Base-by-base conservation (phyloP, 2,797 vertebrate genomes). In the Pitangus sulphuratus region DNA sequence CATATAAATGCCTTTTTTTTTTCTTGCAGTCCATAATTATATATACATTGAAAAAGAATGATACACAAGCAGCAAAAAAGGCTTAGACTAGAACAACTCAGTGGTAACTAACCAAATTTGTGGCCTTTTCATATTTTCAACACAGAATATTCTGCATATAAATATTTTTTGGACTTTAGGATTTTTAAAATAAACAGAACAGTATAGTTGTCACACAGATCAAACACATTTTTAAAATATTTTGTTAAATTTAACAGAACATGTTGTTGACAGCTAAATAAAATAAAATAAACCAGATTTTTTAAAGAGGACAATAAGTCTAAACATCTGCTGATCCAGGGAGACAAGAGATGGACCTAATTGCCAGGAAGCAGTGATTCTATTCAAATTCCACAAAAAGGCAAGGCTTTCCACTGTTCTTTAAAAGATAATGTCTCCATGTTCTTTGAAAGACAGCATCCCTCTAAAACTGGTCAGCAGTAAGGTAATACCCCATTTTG, bases 11-110 rank as follows among this genome's bases (percentile, higher is more conserved):
- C 92, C 96, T 96, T 95, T 91, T 93, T 93, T 77, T 42, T 82
- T 83, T 77, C 94, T 92, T 95, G 91, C 97, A 97, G 96, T 98
- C 97, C 97, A 90, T 97, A 89, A 87, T 92, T 95, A 92, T 97
- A 98, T 98, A 97, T 98, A 98, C 98, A 98, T 96, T 89, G 91
- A 95, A 96, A 94, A 97, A 96, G 89, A 95, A 85, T 80, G 87
- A 96, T 97, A 97, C 89, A 95, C 90, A 88, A 93, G 97, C 96
- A 97, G 97, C 96, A 97, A 97, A 95, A 97, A 90, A 96, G 89
- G 72, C 87, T 96, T 95, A 93, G 76, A 98, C 97, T 94, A 97
- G 96, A 94, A 97, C 96, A 98, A 98, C 87, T 96, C 97, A 98
- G 98, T 97, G 98, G 97, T 98, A 97, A 94, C 91, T 94, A 96